phyloP scores from a whole-genome alignment of 1,140 invertebrate genomes.

The Drosophila nikananu region DNA sequence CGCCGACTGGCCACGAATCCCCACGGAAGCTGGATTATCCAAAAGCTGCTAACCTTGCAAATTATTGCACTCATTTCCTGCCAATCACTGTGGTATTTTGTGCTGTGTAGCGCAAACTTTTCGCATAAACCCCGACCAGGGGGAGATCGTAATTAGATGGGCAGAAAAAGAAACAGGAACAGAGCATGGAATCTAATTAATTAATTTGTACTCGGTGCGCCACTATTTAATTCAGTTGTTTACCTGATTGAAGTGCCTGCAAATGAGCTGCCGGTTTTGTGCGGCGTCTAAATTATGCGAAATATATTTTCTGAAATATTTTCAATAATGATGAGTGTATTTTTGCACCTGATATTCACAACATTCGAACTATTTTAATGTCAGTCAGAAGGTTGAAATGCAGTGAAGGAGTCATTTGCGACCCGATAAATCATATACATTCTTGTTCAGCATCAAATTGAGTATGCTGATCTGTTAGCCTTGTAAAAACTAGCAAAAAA shows the following conservation, averaged over 20 bases:
- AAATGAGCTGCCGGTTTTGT: constrained; percentile 1
- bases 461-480: too few species aligned
- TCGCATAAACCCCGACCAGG: constrained; percentile 7
- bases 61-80: constrained; percentile 46
- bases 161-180: neutral
- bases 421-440: too few species aligned
- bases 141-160: constrained; percentile 15
- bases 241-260: constrained; percentile 30
- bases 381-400: too few species aligned
- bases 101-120: constrained; percentile 22
- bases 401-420: too few species aligned
- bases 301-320: constrained; percentile 3
- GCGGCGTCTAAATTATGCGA: constrained; percentile 14
- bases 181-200: constrained; percentile 27
- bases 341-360: constrained; percentile 15
- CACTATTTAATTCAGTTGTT: constrained; percentile 37
- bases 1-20: constrained; percentile 26
- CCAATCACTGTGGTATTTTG: constrained; percentile 27
- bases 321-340: neutral
- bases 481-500: too few species aligned
- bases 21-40: neutral
- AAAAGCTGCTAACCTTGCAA: constrained; percentile 34
- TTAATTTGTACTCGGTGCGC: constrained; percentile 25
- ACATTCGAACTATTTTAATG: neutral
- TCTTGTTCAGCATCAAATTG: too few species aligned